Conservation (phyloP, 2,888 invertebrate species). For the Boloria selene region DNA sequence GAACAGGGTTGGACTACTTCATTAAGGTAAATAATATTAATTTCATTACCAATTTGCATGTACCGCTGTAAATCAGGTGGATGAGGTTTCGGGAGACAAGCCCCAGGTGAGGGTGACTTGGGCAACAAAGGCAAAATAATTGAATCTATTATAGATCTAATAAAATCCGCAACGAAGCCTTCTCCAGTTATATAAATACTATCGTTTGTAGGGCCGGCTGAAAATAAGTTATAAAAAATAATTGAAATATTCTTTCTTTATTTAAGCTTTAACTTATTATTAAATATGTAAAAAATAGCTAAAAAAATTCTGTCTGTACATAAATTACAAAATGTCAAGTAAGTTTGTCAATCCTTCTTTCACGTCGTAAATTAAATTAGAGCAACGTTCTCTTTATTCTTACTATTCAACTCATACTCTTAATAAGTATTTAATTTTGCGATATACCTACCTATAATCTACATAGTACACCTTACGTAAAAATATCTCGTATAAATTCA, state of each 20-base stretch:
- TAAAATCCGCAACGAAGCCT: slow-evolving; percentile 57
- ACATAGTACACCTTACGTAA: too few species aligned
- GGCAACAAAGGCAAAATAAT: slow-evolving; percentile 54
- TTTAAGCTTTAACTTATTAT: too few species aligned
- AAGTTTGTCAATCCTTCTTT: background rate
- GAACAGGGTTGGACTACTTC: slow-evolving; percentile 43
- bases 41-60: slow-evolving; percentile 81
- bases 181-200: slow-evolving; percentile 55
- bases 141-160: slow-evolving; percentile 54
- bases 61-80: slow-evolving; percentile 86
- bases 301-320: too few species aligned
- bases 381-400: too few species aligned
- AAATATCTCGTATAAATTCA: too few species aligned
- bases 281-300: too few species aligned
- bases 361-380: too few species aligned
- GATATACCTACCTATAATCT: too few species aligned
- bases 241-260: too few species aligned
- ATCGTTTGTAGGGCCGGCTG: slow-evolving; percentile 55
- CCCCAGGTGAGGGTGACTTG: slow-evolving; percentile 63
- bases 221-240: background rate
- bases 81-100: slow-evolving; percentile 89
- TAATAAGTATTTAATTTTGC: too few species aligned
- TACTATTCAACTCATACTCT: too few species aligned
- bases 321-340: too few species aligned
- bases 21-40: slow-evolving; percentile 24